Conservation (phyloP, 2,888 invertebrate genomes). For the Carpatolechia fugitivella region DNA sequence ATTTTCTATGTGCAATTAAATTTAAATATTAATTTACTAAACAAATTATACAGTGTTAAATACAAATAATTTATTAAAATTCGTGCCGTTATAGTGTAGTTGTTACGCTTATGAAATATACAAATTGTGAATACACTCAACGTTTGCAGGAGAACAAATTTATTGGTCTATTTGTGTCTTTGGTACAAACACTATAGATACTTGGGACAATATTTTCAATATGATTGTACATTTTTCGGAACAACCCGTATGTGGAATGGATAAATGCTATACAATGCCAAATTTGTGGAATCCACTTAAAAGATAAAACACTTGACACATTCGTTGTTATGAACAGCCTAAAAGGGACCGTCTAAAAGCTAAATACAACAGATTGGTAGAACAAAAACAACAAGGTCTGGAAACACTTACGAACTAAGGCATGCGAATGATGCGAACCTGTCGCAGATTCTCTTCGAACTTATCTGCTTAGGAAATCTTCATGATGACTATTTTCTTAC, state of each 20-base stretch:
- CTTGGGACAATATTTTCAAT: conserved; percentile 16
- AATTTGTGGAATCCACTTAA: conserved; percentile 33
- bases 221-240: conserved; percentile 32
- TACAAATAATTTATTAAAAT: conserved; percentile 55
- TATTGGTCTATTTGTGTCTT: conserved; percentile 25
- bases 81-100: conserved; percentile 65
- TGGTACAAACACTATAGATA: conserved; percentile 4
- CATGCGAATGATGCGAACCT: conserved; percentile 48
- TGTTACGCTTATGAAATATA: conserved; percentile 53
- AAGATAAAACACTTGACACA: conserved; percentile 54
- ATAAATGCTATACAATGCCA: conserved; percentile 10
- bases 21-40: conserved; percentile 48
- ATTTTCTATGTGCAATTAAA: conserved; percentile 74
- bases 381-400: conserved; percentile 34
- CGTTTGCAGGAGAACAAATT: conserved; percentile 36
- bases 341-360: conserved; percentile 52
- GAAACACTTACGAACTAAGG: conserved; percentile 33
- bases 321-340: conserved; percentile 77
- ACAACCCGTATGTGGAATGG: conserved; percentile 14
- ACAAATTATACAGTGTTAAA: conserved; percentile 53
- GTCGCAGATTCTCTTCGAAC: conserved; percentile 38
- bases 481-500: conserved; percentile 9
- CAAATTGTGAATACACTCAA: conserved; percentile 47
- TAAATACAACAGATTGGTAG: conserved; percentile 31
- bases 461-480: conserved; percentile 19